phyloP scores from a whole-genome alignment of 2,888 invertebrate species.

The Barypeithes pellucidus region DNA sequence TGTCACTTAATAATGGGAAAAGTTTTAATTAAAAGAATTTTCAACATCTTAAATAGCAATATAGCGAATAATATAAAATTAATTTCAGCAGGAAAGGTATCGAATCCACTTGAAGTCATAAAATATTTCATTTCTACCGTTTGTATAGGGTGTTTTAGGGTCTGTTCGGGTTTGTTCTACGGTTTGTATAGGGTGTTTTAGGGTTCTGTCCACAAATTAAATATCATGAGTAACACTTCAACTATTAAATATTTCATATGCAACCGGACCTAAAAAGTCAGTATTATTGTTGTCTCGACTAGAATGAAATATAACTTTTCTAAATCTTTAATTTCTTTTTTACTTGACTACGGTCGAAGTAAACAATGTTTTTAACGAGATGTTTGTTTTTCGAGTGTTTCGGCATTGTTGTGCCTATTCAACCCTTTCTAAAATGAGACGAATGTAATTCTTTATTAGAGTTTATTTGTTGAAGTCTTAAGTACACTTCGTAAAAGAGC shows the following conservation, averaged over 20 bases:
- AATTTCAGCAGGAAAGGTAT: background rate
- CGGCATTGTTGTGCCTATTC: constrained; percentile 10
- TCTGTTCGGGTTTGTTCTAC: too few species aligned
- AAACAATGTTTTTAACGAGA: constrained; percentile 2
- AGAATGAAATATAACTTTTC: background rate
- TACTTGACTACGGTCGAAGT: background rate
- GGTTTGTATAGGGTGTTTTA: too few species aligned
- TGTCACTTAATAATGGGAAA: background rate
- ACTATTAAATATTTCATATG: too few species aligned
- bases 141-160: too few species aligned
- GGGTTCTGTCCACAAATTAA: too few species aligned
- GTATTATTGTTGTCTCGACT: too few species aligned
- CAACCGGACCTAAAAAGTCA: too few species aligned
- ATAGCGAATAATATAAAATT: background rate
- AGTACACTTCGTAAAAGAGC: background rate
- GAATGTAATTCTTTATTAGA: constrained; percentile 6
- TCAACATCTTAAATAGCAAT: background rate
- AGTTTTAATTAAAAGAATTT: constrained; percentile 1
- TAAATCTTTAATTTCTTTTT: background rate
- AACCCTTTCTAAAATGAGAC: background rate
- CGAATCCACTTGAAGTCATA: background rate
- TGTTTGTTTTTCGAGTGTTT: background rate
- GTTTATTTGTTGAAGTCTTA: constrained; percentile 5
- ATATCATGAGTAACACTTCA: too few species aligned
- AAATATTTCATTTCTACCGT: too few species aligned